phyloP scores from a whole-genome alignment of 2,888 invertebrate species.

The Troides aeacus region DNA sequence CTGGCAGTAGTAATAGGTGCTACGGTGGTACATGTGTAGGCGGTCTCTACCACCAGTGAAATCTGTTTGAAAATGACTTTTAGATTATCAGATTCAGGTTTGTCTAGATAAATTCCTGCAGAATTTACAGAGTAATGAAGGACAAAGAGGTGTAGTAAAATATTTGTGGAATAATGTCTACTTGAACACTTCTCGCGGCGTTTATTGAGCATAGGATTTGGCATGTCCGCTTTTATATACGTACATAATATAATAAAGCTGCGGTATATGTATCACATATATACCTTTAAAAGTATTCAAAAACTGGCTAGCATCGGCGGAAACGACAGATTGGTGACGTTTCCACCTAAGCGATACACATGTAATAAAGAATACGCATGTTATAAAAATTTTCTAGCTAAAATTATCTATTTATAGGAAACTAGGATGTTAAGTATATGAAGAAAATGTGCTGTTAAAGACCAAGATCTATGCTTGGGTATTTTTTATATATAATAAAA shows the following conservation, averaged over 20 bases:
- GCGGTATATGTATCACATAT: not conserved
- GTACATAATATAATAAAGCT: constrained; percentile 2
- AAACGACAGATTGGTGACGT: not conserved
- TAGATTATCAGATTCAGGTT: too few species aligned
- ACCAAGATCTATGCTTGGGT: too few species aligned
- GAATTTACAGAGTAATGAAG: not conserved
- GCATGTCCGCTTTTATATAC: not conserved
- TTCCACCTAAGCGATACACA: not conserved
- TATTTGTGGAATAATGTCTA: not conserved
- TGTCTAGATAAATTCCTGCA: too few species aligned
- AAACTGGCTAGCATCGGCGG: not conserved
- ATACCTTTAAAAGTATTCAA: not conserved
- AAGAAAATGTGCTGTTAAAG: too few species aligned
- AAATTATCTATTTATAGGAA: too few species aligned
- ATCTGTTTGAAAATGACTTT: too few species aligned
- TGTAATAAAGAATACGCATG: constrained; percentile 11
- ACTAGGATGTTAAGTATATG: too few species aligned
- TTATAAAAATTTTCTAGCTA: too few species aligned
- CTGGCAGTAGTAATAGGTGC: too few species aligned
- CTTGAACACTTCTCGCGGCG: not conserved
- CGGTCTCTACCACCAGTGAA: too few species aligned
- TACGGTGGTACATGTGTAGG: too few species aligned
- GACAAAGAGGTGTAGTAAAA: constrained; percentile 6
- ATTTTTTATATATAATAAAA: too few species aligned
- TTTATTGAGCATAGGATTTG: constrained; percentile 22